phyloP scores from a whole-genome alignment of 2,797 vertebrate species.

The Merluccius polli region DNA sequence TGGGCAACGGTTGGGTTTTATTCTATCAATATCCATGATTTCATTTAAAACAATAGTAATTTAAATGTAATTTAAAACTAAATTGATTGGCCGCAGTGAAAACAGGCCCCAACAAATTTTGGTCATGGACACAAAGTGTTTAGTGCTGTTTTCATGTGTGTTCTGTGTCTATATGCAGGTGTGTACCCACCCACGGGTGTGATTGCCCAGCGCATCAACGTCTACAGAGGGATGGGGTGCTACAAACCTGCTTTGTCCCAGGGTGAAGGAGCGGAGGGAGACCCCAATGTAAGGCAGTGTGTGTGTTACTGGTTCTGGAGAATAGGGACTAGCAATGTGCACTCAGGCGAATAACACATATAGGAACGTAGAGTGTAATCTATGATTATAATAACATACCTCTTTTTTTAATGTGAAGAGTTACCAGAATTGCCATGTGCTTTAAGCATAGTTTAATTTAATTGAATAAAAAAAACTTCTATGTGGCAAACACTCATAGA shows the following conservation, averaged over 20 bases:
- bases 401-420: background rate
- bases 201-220: conserved; percentile 87
- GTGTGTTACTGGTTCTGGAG: background rate
- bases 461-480: background rate
- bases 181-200: conserved; percentile 73
- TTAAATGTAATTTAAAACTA: background rate
- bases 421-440: background rate
- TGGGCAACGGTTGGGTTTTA: background rate
- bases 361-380: background rate
- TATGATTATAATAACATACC: background rate
- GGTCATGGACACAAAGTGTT: too few relatives aligned
- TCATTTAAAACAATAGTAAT: background rate
- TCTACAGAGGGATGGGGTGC: conserved; percentile 77
- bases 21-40: background rate
- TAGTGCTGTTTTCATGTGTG: background rate
- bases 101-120: too few relatives aligned
- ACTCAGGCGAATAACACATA: background rate
- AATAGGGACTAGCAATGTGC: background rate
- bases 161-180: conserved; percentile 24
- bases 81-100: background rate
- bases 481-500: background rate
- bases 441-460: background rate
- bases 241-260: conserved; percentile 66
- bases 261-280: conserved; percentile 50
- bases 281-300: conserved; percentile 33